Evolutionary conservation across 2,797 vertebrate species (phyloP).

Genomic region (Numenius phaeopus): DNA sequence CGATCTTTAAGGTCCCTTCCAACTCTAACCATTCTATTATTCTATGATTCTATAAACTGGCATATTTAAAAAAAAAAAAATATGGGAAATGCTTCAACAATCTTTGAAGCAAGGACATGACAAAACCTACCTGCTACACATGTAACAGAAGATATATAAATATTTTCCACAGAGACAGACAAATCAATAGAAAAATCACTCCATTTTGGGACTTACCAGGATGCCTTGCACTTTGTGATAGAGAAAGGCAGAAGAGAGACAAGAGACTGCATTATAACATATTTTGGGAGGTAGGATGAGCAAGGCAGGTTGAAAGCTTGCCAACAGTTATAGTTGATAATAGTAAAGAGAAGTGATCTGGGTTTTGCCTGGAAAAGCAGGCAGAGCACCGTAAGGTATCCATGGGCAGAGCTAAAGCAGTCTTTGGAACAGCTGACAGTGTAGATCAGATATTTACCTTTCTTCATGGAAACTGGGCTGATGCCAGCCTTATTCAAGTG

Average conservation of each 20-base stretch:
- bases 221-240: neutral
- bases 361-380: neutral
- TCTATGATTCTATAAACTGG: too few relatives aligned
- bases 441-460: conserved; percentile 8
- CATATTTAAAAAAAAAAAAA: neutral
- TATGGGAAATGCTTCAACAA: neutral
- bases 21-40: too few relatives aligned
- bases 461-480: neutral
- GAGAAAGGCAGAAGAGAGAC: neutral
- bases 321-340: neutral
- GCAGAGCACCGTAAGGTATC: neutral
- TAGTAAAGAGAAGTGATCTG: neutral
- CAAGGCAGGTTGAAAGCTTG: neutral
- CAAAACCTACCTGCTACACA: neutral
- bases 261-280: neutral
- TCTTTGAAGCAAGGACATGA: neutral
- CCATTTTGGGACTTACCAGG: neutral
- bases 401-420: neutral
- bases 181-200: neutral
- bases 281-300: neutral
- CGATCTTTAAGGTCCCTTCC: too few relatives aligned
- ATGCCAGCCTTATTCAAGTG: neutral
- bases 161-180: neutral
- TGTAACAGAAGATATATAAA: neutral
- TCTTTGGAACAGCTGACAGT: neutral